phyloP scores from a whole-genome alignment of 2,797 vertebrate genomes.

The Sebastes matsubarae region DNA sequence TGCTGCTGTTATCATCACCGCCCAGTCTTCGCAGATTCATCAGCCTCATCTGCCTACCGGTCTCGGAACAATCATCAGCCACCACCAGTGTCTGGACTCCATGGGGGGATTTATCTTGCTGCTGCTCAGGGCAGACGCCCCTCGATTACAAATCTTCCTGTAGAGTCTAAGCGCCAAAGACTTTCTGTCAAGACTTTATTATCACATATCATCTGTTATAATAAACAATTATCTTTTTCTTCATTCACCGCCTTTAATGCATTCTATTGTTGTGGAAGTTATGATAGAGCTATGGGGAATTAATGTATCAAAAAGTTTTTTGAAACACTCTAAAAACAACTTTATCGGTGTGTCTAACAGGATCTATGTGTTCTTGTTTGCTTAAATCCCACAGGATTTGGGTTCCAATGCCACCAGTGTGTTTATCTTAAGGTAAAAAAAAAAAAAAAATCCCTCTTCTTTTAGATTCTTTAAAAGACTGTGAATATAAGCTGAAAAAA shows the following conservation, averaged over 20 bases:
- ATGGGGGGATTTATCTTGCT: not conserved
- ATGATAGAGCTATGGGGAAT: not conserved
- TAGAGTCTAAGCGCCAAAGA: not conserved
- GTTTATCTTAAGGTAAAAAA: not conserved
- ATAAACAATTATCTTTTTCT: not conserved
- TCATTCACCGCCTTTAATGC: not conserved
- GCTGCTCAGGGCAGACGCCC: not conserved
- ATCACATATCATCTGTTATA: not conserved
- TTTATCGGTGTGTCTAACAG: not conserved
- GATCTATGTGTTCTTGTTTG: not conserved
- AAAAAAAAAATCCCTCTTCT: not conserved
- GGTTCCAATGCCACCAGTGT: not conserved
- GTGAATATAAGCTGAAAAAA: constrained; percentile 8
- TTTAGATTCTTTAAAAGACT: constrained; percentile 18
- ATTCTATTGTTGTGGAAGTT: not conserved
- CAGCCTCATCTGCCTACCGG: not conserved
- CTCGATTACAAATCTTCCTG: not conserved
- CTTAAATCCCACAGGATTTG: not conserved
- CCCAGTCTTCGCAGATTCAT: not conserved
- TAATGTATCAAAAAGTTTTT: not conserved
- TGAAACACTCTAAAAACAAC: not conserved
- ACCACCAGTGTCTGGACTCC: not conserved
- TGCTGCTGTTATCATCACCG: not conserved
- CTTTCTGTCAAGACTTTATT: not conserved
- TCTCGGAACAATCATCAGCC: not conserved